Conservation (phyloP, 2,888 invertebrate species). For the Caenorhabditis wallacei region DNA sequence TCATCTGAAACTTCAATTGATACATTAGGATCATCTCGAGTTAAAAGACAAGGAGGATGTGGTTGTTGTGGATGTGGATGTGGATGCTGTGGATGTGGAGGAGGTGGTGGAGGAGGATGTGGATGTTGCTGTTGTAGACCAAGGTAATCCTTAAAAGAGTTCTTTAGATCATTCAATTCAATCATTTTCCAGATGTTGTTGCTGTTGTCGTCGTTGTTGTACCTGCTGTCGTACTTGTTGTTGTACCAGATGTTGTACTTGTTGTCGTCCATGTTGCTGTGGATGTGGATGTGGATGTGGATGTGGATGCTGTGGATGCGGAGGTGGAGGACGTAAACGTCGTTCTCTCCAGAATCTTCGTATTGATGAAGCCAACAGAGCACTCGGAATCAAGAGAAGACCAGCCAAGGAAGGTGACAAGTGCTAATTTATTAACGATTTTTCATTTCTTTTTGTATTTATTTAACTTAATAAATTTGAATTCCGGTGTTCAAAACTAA, state of each 20-base stretch:
- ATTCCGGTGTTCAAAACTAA: not conserved
- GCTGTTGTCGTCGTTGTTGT: slow-evolving; percentile 64
- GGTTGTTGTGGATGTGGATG: slow-evolving; percentile 64
- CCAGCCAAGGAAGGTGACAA: slow-evolving; percentile 46
- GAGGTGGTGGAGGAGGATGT: slow-evolving; percentile 48
- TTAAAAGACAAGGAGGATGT: slow-evolving; percentile 62
- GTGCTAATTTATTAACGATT: slow-evolving; percentile 17
- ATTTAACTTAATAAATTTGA: slow-evolving; percentile 28
- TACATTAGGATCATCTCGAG: slow-evolving; percentile 60
- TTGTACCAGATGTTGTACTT: slow-evolving; percentile 61
- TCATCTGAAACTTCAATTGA: slow-evolving; percentile 49
- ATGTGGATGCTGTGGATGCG: slow-evolving; percentile 71
- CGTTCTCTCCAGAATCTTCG: slow-evolving; percentile 68
- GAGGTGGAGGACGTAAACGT: slow-evolving; percentile 70
- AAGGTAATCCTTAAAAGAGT: not conserved
- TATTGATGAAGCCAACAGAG: slow-evolving; percentile 65
- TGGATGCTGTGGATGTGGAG: slow-evolving; percentile 61
- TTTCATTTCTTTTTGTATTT: not conserved
- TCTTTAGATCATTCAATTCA: not conserved
- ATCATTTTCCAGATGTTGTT: slow-evolving; percentile 45
- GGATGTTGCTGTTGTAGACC: slow-evolving; percentile 55
- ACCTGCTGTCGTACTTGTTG: slow-evolving; percentile 68
- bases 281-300: slow-evolving; percentile 52
- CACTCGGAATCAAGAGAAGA: slow-evolving; percentile 64
- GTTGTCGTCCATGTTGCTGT: slow-evolving; percentile 59